A percentile compares a stretch with the other conserved stretches of the same genome.
phyloP scores from a whole-genome alignment of 2,113 vertebrate genomes.

The Penelope pileata region DNA sequence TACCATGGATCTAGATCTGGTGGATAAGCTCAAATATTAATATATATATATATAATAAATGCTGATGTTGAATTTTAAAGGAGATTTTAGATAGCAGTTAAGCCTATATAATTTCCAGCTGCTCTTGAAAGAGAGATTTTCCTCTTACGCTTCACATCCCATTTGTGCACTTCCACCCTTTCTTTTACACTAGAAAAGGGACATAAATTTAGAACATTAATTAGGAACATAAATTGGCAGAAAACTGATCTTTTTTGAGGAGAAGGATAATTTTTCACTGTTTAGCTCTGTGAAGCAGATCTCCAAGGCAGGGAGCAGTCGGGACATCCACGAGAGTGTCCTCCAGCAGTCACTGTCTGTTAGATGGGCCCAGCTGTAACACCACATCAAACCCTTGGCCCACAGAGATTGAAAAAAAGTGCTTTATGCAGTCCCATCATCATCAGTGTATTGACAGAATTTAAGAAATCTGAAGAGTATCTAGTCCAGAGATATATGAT shows the following conservation, averaged over 20 bases:
- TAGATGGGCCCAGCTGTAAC: too few relatives aligned
- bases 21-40: not conserved
- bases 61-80: not conserved
- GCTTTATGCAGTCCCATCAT: not conserved
- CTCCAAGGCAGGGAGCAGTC: not conserved
- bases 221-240: not conserved
- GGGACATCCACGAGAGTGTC: not conserved
- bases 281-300: not conserved
- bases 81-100: not conserved
- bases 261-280: not conserved
- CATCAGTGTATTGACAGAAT: not conserved
- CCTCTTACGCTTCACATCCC: not conserved
- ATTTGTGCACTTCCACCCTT: not conserved
- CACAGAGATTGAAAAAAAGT: not conserved
- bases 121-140: not conserved
- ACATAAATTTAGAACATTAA: not conserved
- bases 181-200: not conserved
- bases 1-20: not conserved
- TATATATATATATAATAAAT: not conserved
- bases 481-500: not conserved
- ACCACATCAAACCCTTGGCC: not conserved
- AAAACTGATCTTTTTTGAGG: not conserved
- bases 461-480: accelerated
- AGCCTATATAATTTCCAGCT: not conserved
- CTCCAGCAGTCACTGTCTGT: not conserved